A percentile compares a stretch with the other conserved stretches of the same genome.
These are phyloP conservation scores for Smithornis capensis DNA, from an alignment of 2,113 vertebrate genomes.

Conservation along the genomic window DNA sequence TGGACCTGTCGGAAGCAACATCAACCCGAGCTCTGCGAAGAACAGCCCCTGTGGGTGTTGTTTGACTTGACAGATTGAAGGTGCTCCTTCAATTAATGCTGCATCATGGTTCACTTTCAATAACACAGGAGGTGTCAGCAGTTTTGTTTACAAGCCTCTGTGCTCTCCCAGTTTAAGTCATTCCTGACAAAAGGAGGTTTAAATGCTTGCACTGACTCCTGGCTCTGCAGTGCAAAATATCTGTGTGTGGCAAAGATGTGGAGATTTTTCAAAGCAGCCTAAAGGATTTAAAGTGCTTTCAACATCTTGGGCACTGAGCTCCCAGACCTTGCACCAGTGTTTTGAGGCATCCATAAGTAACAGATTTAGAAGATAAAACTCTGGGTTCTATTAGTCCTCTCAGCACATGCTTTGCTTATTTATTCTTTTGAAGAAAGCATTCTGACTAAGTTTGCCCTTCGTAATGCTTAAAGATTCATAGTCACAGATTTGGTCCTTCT, in stretches of 20 bases:
- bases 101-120: neutral
- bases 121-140: neutral
- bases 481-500: neutral
- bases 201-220: constrained; percentile 46
- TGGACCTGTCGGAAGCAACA: rapidly evolving
- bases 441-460: neutral
- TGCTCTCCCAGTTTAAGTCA: neutral
- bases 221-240: neutral
- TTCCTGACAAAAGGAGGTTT: constrained; percentile 47
- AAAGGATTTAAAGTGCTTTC: constrained; percentile 53
- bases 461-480: neutral
- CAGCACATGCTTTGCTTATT: neutral
- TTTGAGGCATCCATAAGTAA: constrained; percentile 5
- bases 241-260: neutral
- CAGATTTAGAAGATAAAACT: constrained; percentile 42
- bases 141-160: constrained; percentile 28
- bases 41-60: neutral
- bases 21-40: neutral
- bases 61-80: neutral
- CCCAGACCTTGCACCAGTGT: constrained; percentile 23
- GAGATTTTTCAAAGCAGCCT: constrained; percentile 54
- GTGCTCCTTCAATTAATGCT: neutral
- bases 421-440: neutral
- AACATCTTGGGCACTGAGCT: neutral
- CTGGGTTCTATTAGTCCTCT: neutral